Base-by-base conservation (phyloP, 2,888 invertebrate genomes). In the Noctua fimbriata region DNA sequence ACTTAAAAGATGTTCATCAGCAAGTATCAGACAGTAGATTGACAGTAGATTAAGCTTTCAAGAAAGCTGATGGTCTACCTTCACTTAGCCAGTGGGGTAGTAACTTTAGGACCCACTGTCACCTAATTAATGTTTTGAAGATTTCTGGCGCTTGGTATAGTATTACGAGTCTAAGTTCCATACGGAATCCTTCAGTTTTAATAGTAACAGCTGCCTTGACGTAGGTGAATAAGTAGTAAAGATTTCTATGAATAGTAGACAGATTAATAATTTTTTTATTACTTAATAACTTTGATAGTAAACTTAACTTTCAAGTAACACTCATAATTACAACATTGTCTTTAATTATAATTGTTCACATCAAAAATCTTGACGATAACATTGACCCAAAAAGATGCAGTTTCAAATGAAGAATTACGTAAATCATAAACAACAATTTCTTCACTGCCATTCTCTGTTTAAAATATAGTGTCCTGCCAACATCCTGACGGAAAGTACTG, bases 361-460 rank as follows among this genome's bases (percentile, higher is more conserved):
- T 69, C 28, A 78, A 52, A 74, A 84, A 74, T 66, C 58, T 74
- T 60, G 41, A 69, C 47, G 72, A 36, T 87, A 78, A 73, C 83
- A 85, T 87, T 87, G 83, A 77, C 83, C 83, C 55, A 79, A 69
- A 87, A 81, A 75, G 5, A 66, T 65, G n/a, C 12, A n/a, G 47
- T 52, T 49, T 24, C 4, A 55, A 44, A 41, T 6, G 1, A 44
- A 32, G 2, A 32, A 24, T 79, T 69, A 87, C 71, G 79, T 76
- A 77, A 79, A 77, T 66, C 18, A 47, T 69, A 32, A 44, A 76
- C n/a, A 52, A 18, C 1, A 28, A 21, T 67, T 49, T 76, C 18
- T 44, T 77, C 36, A 67, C 36, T 9, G 18, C 16, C 28, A 28
- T 71, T 32, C 49, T 44, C 0, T 44, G 44, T 41, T 24, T 65